Evolutionary conservation across 2,797 vertebrate species (phyloP), one percentile per base, ranked within the genome.

Genomic region (Onychomys torridus): DNA sequence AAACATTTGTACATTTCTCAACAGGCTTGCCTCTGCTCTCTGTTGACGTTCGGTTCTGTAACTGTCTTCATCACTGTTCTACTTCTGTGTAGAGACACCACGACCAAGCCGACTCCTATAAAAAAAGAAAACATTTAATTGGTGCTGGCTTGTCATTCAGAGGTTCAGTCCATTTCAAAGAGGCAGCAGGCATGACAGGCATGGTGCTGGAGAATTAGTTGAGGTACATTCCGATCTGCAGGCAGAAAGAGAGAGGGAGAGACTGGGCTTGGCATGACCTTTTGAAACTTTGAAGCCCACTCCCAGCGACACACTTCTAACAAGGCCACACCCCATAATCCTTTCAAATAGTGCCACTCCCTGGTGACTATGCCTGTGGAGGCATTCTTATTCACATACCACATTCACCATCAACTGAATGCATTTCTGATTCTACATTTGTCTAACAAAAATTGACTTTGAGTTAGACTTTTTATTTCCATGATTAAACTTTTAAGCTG

Each of bases 381-480:
- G 76, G 34, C 19, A 79, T 55, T 21, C 49, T 55, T 12, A 21
- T 11, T 79, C 49, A 79, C 12, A 55, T 49, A 55, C 8, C 5
- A 55, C 13, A 77, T n/a, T n/a, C 23, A 69, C 34, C 61, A 69
- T 82, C 34, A 90, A 88, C 91, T 93, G 84, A 88, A 85, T 29
- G 57, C 55, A 89, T 91, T 87, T 59, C 83, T 89, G 90, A 79
- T 71, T 95, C 65, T 94, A 10, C 63, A 59, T 93, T 73, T 94
- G 52, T 93, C 59, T 90, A 90, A 73, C 25, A 88, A 94, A 97
- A 93, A 55, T 11, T 85, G 67, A 88, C 90, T 95, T 94, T 90
- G 75, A 90, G 25, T 95, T 93, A 94, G 13, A 57, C 13, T 55
- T 63, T 87, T 82, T 90, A 12, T 55, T 52, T 69, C 9, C 8